These are phyloP conservation scores for Clinocottus analis DNA, from an alignment of 2,113 vertebrate species.

Conservation along the genomic window DNA sequence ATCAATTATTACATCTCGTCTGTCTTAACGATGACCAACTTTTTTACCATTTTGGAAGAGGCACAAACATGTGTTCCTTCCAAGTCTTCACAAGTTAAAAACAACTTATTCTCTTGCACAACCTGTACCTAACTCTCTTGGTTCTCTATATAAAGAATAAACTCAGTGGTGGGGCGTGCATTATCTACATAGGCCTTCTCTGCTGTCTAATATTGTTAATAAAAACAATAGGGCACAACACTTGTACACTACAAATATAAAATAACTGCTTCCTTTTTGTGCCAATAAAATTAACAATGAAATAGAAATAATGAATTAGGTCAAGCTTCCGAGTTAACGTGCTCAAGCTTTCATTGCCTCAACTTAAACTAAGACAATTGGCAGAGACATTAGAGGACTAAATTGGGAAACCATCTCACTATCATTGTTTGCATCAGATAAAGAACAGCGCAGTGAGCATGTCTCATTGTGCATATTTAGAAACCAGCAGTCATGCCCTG, in stretches of 20 bases:
- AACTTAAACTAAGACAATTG: background rate
- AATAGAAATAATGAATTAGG: background rate
- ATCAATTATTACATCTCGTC: too few species aligned
- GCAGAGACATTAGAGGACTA: background rate
- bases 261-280: background rate
- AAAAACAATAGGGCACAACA: too few species aligned
- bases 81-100: too few species aligned
- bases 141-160: too few species aligned
- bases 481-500: slow-evolving; percentile 14
- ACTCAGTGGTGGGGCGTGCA: too few species aligned
- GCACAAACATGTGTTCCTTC: too few species aligned
- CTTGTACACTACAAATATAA: background rate
- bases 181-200: too few species aligned
- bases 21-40: too few species aligned
- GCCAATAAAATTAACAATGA: background rate
- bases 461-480: slow-evolving; percentile 14
- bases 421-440: slow-evolving; percentile 10
- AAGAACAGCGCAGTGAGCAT: background rate
- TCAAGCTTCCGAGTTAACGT: background rate
- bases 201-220: too few species aligned
- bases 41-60: too few species aligned
- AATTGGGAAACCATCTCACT: background rate
- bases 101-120: too few species aligned
- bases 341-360: background rate
- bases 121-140: too few species aligned